Percentiles rank a stretch among this genome's conserved stretches.
Evolutionary conservation across 1,140 invertebrate species (phyloP).

Genomic region (Monochamus saltuarius): DNA sequence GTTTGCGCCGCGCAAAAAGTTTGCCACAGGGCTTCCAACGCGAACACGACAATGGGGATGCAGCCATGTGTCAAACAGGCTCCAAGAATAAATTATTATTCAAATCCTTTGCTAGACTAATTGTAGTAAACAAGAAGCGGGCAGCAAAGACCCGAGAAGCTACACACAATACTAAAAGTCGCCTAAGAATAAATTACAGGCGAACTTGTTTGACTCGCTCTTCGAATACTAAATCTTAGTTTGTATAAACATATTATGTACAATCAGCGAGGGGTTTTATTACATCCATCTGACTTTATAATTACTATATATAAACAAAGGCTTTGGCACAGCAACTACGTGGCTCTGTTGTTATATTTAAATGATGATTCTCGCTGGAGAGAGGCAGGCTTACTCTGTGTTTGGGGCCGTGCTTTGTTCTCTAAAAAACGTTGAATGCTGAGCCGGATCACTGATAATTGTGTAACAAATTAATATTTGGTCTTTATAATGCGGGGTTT

Average conservation of each 20-base stretch:
- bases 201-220: conserved; percentile 36
- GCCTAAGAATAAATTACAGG: conserved; percentile 44
- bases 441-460: too few species aligned
- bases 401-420: too few species aligned
- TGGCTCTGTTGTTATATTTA: too few species aligned
- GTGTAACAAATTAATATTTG: too few species aligned
- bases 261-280: conserved; percentile 39
- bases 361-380: too few species aligned
- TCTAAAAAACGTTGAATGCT: too few species aligned
- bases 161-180: conserved; percentile 38
- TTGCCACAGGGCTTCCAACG: not conserved
- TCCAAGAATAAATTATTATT: conserved; percentile 41
- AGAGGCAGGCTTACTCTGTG: too few species aligned
- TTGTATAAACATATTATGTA: conserved; percentile 44
- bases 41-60: conserved; percentile 34
- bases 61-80: conserved; percentile 41
- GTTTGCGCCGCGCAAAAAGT: too few species aligned
- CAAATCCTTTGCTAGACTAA: conserved; percentile 43
- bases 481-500: too few species aligned
- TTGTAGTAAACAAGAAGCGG: conserved; percentile 44
- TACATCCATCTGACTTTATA: conserved; percentile 36
- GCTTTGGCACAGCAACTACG: not conserved
- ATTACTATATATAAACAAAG: conserved; percentile 23
- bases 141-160: conserved; percentile 33
- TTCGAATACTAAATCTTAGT: conserved; percentile 41